A percentile compares a stretch with the other conserved stretches of the same genome.
Evolutionary conservation across 2,113 vertebrate genomes (phyloP).

Genomic region (Cairina moschata): DNA sequence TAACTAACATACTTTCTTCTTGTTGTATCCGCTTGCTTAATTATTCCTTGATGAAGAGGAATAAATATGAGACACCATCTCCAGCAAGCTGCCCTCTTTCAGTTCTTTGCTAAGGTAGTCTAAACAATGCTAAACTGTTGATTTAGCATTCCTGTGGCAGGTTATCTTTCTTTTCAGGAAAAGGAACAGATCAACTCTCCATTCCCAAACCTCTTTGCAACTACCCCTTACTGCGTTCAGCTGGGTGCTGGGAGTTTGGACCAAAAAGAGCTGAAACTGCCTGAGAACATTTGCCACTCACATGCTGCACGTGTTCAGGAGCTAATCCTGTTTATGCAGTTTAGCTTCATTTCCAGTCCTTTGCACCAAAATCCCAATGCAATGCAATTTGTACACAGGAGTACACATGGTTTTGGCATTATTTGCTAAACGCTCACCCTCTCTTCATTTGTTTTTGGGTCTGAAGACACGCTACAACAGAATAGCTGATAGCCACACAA

Average conservation of each 20-base stretch:
- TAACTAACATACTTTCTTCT: neutral
- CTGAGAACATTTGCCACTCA: slow-evolving; percentile 52
- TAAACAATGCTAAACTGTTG: neutral
- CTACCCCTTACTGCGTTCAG: neutral
- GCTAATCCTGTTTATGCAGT: slow-evolving; percentile 45
- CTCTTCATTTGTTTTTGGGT: neutral
- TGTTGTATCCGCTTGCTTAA: neutral
- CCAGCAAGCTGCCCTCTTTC: neutral
- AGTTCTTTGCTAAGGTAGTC: neutral
- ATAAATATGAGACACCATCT: neutral
- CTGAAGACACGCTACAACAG: neutral
- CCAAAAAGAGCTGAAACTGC: slow-evolving; percentile 25
- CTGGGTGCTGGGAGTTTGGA: neutral
- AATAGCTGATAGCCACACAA: neutral
- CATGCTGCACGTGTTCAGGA: slow-evolving; percentile 8
- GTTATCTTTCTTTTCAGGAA: neutral
- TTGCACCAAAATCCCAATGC: slow-evolving; percentile 28
- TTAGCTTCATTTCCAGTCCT: slow-evolving; percentile 28
- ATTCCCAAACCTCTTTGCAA: neutral
- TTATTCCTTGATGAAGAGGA: slow-evolving; percentile 6
- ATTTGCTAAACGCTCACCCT: neutral
- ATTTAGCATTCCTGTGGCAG: neutral
- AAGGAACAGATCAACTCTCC: neutral
- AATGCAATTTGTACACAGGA: neutral
- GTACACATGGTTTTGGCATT: neutral